These are phyloP conservation scores for Heliocidaris tuberculata DNA, from an alignment of 35 echinoderm and acorn worm genomes.

Conservation along the genomic window DNA sequence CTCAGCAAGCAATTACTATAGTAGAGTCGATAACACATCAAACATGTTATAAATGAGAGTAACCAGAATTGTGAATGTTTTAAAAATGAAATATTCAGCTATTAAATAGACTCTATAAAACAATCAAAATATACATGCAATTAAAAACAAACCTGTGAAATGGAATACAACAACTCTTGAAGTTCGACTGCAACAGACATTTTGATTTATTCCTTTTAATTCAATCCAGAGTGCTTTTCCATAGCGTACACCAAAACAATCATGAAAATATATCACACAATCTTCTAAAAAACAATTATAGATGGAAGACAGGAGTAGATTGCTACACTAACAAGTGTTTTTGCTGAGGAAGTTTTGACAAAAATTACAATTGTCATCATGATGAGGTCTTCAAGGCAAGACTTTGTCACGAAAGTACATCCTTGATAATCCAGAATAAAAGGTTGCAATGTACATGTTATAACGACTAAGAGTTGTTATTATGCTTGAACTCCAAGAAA, in stretches of 20 bases:
- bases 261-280: not conserved
- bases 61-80: not conserved
- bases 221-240: not conserved
- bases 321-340: too few relatives aligned
- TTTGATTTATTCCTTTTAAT: not conserved
- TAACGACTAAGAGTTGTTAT: not conserved
- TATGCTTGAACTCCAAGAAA: not conserved
- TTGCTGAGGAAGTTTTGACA: not conserved
- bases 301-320: not conserved
- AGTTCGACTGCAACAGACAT: constrained; percentile 49
- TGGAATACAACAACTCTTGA: constrained; percentile 42
- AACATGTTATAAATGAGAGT: not conserved
- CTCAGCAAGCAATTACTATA: too few relatives aligned
- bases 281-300: not conserved
- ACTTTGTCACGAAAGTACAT: not conserved
- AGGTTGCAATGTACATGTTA: not conserved
- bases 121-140: not conserved
- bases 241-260: not conserved
- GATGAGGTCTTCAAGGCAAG: not conserved
- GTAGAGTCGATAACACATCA: too few relatives aligned
- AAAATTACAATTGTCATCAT: not conserved
- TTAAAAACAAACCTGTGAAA: constrained; percentile 12
- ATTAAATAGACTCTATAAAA: not conserved
- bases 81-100: not conserved
- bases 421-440: not conserved